Conservation (phyloP, 2,797 vertebrate genomes). For the Pachyuromys duprasi region DNA sequence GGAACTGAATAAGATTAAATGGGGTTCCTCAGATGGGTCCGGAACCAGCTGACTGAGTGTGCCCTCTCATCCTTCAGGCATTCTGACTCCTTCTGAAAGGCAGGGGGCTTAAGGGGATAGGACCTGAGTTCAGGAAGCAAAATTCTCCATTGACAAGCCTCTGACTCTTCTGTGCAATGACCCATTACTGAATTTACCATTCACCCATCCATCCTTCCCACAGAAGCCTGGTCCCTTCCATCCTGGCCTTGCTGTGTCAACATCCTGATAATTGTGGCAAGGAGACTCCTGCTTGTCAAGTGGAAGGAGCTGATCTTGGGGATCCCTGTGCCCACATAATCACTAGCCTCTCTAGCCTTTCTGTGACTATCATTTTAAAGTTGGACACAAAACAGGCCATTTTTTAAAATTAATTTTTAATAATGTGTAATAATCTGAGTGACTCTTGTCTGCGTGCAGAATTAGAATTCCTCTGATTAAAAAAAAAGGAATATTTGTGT, state of each 20-base stretch:
- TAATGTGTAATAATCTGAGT: constrained; percentile 91
- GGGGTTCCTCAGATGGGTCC: background rate
- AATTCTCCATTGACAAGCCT: background rate
- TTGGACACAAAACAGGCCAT: constrained; percentile 80
- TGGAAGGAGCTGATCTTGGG: constrained; percentile 29
- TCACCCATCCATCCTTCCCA: rapidly evolving
- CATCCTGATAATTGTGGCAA: background rate
- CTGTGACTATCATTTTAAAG: constrained; percentile 44
- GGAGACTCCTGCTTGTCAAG: background rate
- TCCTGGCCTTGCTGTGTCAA: rapidly evolving
- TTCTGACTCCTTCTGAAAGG: background rate
- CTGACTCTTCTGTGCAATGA: background rate
- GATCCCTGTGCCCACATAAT: constrained; percentile 59
- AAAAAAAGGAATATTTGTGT: constrained; percentile 90
- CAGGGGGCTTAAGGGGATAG: no score
- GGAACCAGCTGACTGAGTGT: background rate
- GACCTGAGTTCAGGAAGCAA: background rate
- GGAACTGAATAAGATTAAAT: background rate
- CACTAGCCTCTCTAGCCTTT: constrained; percentile 3
- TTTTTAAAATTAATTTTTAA: constrained; percentile 92
- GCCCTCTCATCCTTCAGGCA: background rate
- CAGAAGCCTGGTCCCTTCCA: rapidly evolving
- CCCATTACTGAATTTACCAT: no score
- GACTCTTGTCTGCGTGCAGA: constrained; percentile 87
- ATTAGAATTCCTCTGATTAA: constrained; percentile 89